Base-by-base conservation (phyloP, 1,140 invertebrate species). In the Pogonomyrmex barbatus region DNA sequence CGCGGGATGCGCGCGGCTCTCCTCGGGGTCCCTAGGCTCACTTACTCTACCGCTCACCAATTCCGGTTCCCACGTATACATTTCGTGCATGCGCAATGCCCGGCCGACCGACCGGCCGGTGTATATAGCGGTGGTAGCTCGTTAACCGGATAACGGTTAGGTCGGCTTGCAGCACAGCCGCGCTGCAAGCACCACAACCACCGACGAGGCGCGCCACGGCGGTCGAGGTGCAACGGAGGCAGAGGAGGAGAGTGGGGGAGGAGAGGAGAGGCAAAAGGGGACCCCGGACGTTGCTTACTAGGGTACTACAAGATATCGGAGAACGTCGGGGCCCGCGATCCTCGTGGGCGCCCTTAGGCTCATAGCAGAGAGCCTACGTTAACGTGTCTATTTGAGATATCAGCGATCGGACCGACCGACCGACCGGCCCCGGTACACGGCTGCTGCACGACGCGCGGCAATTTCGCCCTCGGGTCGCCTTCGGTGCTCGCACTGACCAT, bases 1-100 rank as follows among this genome's bases (percentile, higher is more conserved):
- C 84, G 63, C 77, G 39, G 50, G 63, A 89, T 87, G 88, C 73
- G 71, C 87, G 84, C 71, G 47, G 56, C 30, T 58, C 62, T 75
- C 56, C 81, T 88, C 87, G 78, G 87, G 81, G 76, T 85, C 89
- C 89, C 89, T 76, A 86, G 78, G 56, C 77, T 86, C 63, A 33
- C 73, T 85, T 65, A 33, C 79, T 75, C 85, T 79, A 50, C 52
- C 50, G 89, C 60, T 86, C 67, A 83, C 93, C 94, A 94, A 94
- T 95, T 95, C 94, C 94, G 94, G 94, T 95, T 95, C 94, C 94
- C 94, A 95, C 94, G 94, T 95, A 95, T 94, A 95, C 94, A 95
- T 95, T 95, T 95, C 94, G 94, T 94, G 94, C 94, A 95, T 95
- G 94, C 94, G 94, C 94, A 94, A 95, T 94, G 93, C 93, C 92